A percentile compares a stretch with the other conserved stretches of the same genome.
phyloP scores from a whole-genome alignment of 1,140 invertebrate species.

The Dryas iulia region DNA sequence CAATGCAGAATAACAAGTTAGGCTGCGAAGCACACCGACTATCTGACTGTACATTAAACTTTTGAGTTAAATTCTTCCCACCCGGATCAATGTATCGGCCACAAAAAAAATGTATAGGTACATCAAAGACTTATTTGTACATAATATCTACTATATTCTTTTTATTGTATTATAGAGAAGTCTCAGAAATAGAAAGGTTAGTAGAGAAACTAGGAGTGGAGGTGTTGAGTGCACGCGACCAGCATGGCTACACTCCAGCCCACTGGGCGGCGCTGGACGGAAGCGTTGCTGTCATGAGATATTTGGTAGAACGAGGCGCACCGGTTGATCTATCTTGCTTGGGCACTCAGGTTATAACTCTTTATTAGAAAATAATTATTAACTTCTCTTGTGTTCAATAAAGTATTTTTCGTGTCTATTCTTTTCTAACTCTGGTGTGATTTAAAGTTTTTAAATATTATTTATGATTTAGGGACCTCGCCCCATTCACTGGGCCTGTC shows the following conservation, averaged over 20 bases:
- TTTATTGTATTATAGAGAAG: slow-evolving; percentile 78
- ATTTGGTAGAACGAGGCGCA: slow-evolving; percentile 90
- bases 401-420: no score
- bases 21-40: no score
- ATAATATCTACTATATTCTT: no score
- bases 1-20: neutral
- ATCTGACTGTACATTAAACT: no score
- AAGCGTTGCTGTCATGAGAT: slow-evolving; percentile 90
- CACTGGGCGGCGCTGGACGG: slow-evolving; percentile 96
- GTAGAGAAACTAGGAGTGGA: slow-evolving; percentile 88
- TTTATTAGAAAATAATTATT: neutral
- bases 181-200: slow-evolving; percentile 87
- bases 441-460: neutral
- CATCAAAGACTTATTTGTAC: no score
- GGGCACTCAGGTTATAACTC: slow-evolving; percentile 82
- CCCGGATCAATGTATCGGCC: no score
- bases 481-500: slow-evolving; percentile 96
- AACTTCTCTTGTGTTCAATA: no score
- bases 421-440: no score
- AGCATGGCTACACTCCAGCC: slow-evolving; percentile 94
- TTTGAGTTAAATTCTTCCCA: no score
- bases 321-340: slow-evolving; percentile 92
- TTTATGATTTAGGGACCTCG: slow-evolving; percentile 85
- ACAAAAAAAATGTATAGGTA: no score
- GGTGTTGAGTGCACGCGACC: slow-evolving; percentile 88